Evolutionary conservation across 2,888 invertebrate genomes (phyloP).

Genomic region (Eupeodes latifasciatus): DNA sequence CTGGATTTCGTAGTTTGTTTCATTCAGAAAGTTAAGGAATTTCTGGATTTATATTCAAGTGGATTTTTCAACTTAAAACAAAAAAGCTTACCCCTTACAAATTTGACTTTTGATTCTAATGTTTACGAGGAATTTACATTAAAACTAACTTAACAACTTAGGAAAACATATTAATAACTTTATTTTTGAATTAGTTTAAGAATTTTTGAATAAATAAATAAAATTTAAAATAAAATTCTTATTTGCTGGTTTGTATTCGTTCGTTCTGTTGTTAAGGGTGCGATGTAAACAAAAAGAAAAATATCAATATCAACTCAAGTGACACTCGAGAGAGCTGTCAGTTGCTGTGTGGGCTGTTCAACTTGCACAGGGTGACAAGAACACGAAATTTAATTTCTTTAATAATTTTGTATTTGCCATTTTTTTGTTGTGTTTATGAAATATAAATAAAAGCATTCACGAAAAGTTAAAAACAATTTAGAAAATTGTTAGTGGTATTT

Average conservation of each 20-base stretch:
- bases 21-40: slow-evolving; percentile 53
- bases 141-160: not conserved
- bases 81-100: slow-evolving; percentile 49
- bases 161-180: not conserved
- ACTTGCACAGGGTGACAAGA: slow-evolving; percentile 40
- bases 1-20: slow-evolving; percentile 34
- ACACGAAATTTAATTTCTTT: no score
- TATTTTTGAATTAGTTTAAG: not conserved
- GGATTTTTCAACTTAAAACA: not conserved
- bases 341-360: not conserved
- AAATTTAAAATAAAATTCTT: not conserved
- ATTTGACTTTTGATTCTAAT: not conserved
- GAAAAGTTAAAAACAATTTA: no score
- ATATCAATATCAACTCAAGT: slow-evolving; percentile 12
- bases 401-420: no score
- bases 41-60: slow-evolving; percentile 35
- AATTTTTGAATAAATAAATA: slow-evolving; percentile 5
- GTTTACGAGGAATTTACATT: not conserved
- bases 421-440: no score
- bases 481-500: no score
- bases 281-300: slow-evolving; percentile 66
- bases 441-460: not conserved
- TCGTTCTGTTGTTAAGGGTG: slow-evolving; percentile 37
- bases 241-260: not conserved
- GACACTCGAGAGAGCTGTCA: slow-evolving; percentile 22